phyloP scores from a whole-genome alignment of 1,140 invertebrate genomes.

The Trachymyrmex cornetzi region DNA sequence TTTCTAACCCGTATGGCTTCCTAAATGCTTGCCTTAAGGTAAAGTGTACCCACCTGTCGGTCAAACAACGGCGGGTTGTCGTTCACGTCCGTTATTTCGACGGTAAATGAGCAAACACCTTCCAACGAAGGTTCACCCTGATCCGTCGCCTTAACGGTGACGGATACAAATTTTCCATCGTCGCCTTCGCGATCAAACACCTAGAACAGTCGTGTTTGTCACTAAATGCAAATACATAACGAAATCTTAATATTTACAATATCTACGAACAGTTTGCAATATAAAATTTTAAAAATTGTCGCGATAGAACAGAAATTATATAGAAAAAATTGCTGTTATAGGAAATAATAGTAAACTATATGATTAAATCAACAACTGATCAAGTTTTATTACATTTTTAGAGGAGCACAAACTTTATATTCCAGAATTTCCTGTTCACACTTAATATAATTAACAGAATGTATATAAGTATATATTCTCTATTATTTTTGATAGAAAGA shows the following conservation, averaged over 20 bases:
- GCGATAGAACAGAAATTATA: neutral
- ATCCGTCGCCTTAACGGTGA: slow-evolving; percentile 98
- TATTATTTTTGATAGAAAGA: neutral
- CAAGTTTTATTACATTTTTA: neutral
- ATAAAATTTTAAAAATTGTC: neutral
- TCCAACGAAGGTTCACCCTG: slow-evolving; percentile 98
- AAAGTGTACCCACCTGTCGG: slow-evolving; percentile 91
- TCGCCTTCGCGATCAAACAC: slow-evolving; percentile 98
- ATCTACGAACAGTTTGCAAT: neutral
- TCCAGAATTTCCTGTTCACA: neutral
- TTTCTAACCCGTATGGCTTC: slow-evolving; percentile 7
- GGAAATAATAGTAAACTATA: neutral
- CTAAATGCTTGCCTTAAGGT: neutral
- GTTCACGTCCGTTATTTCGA: slow-evolving; percentile 98
- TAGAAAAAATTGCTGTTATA: neutral
- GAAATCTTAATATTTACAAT: neutral
- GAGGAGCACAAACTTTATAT: neutral
- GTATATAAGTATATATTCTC: neutral
- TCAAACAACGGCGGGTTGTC: slow-evolving; percentile 98
- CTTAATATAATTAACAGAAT: neutral
- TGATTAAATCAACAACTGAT: neutral
- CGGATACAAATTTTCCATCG: slow-evolving; percentile 98
- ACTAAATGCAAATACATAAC: neutral
- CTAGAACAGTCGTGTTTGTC: slow-evolving; percentile 77
- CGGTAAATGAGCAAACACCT: slow-evolving; percentile 98